A percentile compares a stretch with the other conserved stretches of the same genome.
Conservation (phyloP, 2,888 invertebrate species). For the Macrophya annulata region DNA sequence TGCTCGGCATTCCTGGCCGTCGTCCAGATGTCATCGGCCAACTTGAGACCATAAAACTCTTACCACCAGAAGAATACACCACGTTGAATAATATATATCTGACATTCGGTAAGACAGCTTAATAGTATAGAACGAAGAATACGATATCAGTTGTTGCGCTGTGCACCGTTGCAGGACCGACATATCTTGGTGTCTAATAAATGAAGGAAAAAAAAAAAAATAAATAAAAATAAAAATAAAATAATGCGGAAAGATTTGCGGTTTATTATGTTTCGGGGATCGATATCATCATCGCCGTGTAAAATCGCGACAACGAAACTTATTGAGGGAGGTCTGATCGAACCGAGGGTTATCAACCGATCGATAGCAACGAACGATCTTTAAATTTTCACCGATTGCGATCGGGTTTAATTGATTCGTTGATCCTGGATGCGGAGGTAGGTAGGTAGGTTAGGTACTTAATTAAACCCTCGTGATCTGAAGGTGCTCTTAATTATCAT, state of each 20-base stretch:
- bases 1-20: constrained; percentile 73
- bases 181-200: neutral
- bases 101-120: constrained; percentile 38
- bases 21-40: constrained; percentile 76
- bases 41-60: constrained; percentile 55
- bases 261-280: constrained; percentile 28
- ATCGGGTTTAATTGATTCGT: constrained; percentile 46
- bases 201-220: neutral
- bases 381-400: constrained; percentile 1
- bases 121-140: constrained; percentile 32
- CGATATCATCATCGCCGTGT: neutral
- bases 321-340: neutral
- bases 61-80: constrained; percentile 44
- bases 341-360: constrained; percentile 15
- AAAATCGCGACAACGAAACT: neutral
- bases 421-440: neutral
- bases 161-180: neutral
- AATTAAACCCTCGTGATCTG: neutral
- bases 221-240: neutral
- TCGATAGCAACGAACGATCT: constrained; percentile 4
- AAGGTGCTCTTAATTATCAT: constrained; percentile 4
- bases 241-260: neutral
- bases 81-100: constrained; percentile 23
- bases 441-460: neutral
- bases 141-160: constrained; percentile 17